Conservation (phyloP, 2,888 invertebrate genomes). For the Campoplex capitator region DNA sequence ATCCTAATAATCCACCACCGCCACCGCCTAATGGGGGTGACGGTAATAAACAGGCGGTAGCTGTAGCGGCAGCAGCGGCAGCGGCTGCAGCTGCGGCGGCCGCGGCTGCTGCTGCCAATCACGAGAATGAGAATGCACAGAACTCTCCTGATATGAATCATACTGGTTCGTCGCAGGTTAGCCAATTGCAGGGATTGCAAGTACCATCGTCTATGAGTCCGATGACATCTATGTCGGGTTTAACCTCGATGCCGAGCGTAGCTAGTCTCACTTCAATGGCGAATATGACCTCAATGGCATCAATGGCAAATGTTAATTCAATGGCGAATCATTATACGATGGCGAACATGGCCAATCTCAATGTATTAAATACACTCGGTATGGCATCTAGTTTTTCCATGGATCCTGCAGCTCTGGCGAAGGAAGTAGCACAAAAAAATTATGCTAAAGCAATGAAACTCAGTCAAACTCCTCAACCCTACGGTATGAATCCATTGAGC, state of each 20-base stretch:
- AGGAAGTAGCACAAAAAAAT: constrained; percentile 93
- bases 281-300: constrained; percentile 71
- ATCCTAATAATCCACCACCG: constrained; percentile 83
- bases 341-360: constrained; percentile 80
- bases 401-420: constrained; percentile 90
- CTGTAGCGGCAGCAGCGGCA: constrained; percentile 62
- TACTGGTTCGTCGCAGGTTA: constrained; percentile 76
- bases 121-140: constrained; percentile 80
- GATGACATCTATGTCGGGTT: constrained; percentile 79
- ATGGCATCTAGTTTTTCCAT: constrained; percentile 73
- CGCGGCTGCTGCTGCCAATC: constrained; percentile 76
- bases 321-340: constrained; percentile 77
- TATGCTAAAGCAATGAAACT: constrained; percentile 91
- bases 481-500: constrained; percentile 85
- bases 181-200: constrained; percentile 68
- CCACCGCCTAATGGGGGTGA: constrained; percentile 77
- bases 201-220: constrained; percentile 77
- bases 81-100: constrained; percentile 70
- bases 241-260: constrained; percentile 76
- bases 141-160: constrained; percentile 84
- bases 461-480: constrained; percentile 84
- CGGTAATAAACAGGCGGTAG: constrained; percentile 67
- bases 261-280: constrained; percentile 71
- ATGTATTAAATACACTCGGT: constrained; percentile 76
- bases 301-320: constrained; percentile 74